phyloP scores from a whole-genome alignment of 2,797 vertebrate genomes.

The Discoglossus pictus region DNA sequence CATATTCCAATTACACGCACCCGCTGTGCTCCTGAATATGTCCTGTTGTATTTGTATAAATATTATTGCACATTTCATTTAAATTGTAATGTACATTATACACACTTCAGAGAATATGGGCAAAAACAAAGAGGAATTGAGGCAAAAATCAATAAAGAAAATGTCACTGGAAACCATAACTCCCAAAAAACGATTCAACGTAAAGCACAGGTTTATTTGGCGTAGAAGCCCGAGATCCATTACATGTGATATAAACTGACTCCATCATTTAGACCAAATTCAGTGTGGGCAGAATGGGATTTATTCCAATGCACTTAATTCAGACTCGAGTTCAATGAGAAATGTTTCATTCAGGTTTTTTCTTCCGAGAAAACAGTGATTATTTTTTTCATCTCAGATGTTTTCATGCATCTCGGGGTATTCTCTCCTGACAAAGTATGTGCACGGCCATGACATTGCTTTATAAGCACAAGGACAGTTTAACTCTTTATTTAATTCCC shows the following conservation, averaged over 20 bases:
- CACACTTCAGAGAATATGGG: constrained; percentile 17
- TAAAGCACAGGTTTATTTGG: constrained; percentile 34
- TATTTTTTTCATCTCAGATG: constrained; percentile 7
- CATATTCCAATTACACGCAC: constrained; percentile 31
- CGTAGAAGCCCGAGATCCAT: constrained; percentile 35
- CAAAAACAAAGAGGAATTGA: constrained; percentile 9
- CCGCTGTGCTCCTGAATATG: constrained; percentile 29
- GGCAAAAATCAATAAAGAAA: constrained; percentile 32
- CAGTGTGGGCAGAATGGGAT: constrained; percentile 27
- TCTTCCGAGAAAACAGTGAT: constrained; percentile 15
- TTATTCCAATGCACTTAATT: constrained; percentile 31
- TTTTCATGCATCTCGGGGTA: background rate
- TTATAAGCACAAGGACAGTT: too few relatives aligned
- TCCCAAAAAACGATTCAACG: constrained; percentile 12
- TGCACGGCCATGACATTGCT: too few relatives aligned
- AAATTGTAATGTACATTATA: constrained; percentile 37
- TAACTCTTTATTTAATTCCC: too few relatives aligned
- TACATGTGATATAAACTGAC: constrained; percentile 30
- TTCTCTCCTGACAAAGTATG: too few relatives aligned
- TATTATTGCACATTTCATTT: constrained; percentile 43
- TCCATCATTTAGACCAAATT: constrained; percentile 9
- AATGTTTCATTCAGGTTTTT: constrained; percentile 30
- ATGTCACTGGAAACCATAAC: constrained; percentile 34
- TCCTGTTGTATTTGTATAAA: constrained; percentile 34
- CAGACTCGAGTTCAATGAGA: constrained; percentile 29